phyloP scores from a whole-genome alignment of 2,888 invertebrate species.

The Diarsia brunnea region DNA sequence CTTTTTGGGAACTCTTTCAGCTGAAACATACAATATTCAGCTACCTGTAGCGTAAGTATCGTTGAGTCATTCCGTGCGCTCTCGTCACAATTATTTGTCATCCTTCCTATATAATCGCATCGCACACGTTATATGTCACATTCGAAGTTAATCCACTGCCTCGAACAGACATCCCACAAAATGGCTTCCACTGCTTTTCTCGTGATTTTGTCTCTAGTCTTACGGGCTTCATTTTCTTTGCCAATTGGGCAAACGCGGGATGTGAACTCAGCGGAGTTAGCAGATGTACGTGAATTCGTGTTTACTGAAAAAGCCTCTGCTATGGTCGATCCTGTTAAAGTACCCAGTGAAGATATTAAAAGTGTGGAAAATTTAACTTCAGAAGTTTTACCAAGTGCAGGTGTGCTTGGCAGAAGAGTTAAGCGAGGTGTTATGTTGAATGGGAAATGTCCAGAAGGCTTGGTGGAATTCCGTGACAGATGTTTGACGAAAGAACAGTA shows the following conservation, averaged over 20 bases:
- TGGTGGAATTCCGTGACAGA: fast-evolving
- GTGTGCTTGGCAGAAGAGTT: background rate
- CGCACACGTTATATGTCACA: background rate
- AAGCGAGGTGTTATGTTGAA: fast-evolving
- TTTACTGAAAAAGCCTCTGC: background rate
- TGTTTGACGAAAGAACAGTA: background rate
- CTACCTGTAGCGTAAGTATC: background rate
- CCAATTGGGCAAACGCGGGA: background rate
- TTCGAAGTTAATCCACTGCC: background rate
- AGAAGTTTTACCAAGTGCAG: background rate
- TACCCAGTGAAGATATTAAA: background rate
- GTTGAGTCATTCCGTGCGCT: background rate
- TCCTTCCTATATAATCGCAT: background rate
- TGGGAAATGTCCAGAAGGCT: background rate
- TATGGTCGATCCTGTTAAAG: background rate
- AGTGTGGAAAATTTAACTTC: background rate
- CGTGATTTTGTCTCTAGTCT: background rate
- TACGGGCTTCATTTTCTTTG: background rate
- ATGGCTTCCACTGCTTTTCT: background rate
- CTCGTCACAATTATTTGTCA: background rate
- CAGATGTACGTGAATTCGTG: background rate
- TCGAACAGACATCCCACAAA: background rate
- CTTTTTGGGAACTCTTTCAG: background rate
- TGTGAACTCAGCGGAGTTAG: background rate
- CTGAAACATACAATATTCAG: background rate